These are phyloP conservation scores for Melanaphis sacchari DNA, from an alignment of 1,140 invertebrate species.

Conservation along the genomic window DNA sequence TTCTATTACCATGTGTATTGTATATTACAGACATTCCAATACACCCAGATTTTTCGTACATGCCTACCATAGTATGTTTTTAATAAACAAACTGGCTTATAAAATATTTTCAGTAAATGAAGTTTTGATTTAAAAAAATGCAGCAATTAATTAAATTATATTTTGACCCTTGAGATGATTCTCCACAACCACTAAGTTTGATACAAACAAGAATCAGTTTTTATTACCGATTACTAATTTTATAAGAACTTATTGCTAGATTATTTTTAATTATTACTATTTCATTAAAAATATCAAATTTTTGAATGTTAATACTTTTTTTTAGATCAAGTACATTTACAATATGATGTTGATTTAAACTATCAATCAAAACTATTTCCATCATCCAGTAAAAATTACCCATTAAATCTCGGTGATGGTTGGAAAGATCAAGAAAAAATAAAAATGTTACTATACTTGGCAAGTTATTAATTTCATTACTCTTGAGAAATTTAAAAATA, in stretches of 20 bases:
- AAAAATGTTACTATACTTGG: slow-evolving; percentile 48
- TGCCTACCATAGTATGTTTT: too few species aligned
- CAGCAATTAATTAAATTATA: too few species aligned
- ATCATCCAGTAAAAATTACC: not conserved
- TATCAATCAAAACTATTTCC: slow-evolving; percentile 32
- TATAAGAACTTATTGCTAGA: not conserved
- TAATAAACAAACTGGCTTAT: too few species aligned
- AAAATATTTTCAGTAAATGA: too few species aligned
- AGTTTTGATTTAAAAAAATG: too few species aligned
- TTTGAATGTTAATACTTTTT: not conserved
- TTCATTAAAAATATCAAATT: not conserved
- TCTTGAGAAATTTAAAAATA: not conserved
- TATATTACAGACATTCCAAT: too few species aligned
- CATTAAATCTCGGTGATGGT: slow-evolving; percentile 35
- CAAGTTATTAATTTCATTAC: slow-evolving; percentile 32
- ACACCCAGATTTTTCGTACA: too few species aligned
- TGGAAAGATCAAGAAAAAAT: slow-evolving; percentile 37
- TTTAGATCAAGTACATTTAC: slow-evolving; percentile 21
- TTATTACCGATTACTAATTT: too few species aligned
- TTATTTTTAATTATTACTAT: not conserved
- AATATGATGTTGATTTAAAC: slow-evolving; percentile 25
- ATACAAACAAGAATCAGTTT: too few species aligned
- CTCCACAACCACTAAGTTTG: too few species aligned
- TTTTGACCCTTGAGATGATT: too few species aligned
- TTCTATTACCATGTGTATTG: too few species aligned